phyloP scores from a whole-genome alignment of 2,113 vertebrate species.

The Heteronetta atricapilla region DNA sequence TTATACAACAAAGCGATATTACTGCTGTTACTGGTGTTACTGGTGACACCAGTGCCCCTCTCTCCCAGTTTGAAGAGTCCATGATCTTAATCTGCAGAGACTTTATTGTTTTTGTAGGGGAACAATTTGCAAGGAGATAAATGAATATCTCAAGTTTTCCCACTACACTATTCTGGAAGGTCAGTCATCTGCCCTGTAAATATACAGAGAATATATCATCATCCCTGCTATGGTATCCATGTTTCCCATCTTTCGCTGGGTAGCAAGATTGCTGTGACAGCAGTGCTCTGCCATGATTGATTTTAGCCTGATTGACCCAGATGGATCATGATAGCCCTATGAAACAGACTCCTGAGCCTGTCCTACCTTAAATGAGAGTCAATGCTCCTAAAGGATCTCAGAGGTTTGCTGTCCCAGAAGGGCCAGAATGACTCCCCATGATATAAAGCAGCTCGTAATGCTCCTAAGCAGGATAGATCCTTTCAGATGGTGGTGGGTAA shows the following conservation, averaged over 20 bases:
- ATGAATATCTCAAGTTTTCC: not conserved
- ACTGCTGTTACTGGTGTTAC: not conserved
- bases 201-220: not conserved
- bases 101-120: not conserved
- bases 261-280: not conserved
- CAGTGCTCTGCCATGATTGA: not conserved
- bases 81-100: not conserved
- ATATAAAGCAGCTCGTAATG: not conserved
- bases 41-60: not conserved
- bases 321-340: not conserved
- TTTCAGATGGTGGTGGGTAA: not conserved
- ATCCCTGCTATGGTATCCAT: not conserved
- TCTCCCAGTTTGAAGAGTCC: not conserved
- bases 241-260: not conserved
- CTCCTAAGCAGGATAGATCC: not conserved
- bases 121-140: not conserved
- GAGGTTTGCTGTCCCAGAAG: not conserved
- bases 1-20: not conserved
- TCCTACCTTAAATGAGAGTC: fast-evolving
- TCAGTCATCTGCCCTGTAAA: not conserved
- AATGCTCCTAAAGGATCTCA: not conserved
- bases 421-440: not conserved
- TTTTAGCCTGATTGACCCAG: not conserved
- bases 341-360: not conserved
- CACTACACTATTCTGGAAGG: not conserved